Evolutionary conservation across 2,797 vertebrate species (phyloP).

Genomic region (Lophius americanus): DNA sequence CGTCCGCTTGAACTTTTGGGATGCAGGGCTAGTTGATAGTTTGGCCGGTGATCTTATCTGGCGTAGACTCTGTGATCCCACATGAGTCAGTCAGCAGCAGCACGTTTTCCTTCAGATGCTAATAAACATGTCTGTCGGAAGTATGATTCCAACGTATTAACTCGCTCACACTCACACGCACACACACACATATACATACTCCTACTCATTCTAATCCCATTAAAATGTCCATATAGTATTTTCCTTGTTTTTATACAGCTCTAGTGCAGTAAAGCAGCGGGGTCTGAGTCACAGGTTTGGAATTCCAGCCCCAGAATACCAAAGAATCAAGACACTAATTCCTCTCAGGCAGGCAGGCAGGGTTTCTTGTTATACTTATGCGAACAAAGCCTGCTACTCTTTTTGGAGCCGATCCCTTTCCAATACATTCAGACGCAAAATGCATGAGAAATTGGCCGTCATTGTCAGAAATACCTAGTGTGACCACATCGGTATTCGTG

Average conservation of each 20-base stretch:
- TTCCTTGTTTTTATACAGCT: constrained; percentile 71
- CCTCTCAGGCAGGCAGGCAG: constrained; percentile 60
- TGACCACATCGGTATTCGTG: constrained; percentile 44
- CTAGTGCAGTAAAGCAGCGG: constrained; percentile 48
- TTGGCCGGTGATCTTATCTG: constrained; percentile 44
- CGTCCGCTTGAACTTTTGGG: constrained; percentile 43
- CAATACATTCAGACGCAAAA: constrained; percentile 23
- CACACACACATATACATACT: constrained; percentile 1
- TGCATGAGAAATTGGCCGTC: constrained; percentile 32
- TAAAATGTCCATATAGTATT: constrained; percentile 81
- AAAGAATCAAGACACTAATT: constrained; percentile 58
- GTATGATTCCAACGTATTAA: constrained; percentile 35
- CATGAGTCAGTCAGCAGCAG: constrained; percentile 59
- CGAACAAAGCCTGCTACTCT: constrained; percentile 55
- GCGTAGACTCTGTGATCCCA: constrained; percentile 15
- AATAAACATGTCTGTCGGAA: constrained; percentile 62
- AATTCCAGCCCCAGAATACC: constrained; percentile 67
- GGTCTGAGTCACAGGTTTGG: constrained; percentile 73
- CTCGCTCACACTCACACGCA: constrained; percentile 24
- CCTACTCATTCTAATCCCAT: constrained; percentile 80
- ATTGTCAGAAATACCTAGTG: constrained; percentile 25
- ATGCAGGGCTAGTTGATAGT: constrained; percentile 26
- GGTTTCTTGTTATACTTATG: constrained; percentile 50
- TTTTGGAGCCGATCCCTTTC: constrained; percentile 25
- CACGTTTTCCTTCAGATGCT: constrained; percentile 51